These are phyloP conservation scores for Meleagris gallopavo DNA, from an alignment of 2,113 vertebrate genomes.

Conservation along the genomic window DNA sequence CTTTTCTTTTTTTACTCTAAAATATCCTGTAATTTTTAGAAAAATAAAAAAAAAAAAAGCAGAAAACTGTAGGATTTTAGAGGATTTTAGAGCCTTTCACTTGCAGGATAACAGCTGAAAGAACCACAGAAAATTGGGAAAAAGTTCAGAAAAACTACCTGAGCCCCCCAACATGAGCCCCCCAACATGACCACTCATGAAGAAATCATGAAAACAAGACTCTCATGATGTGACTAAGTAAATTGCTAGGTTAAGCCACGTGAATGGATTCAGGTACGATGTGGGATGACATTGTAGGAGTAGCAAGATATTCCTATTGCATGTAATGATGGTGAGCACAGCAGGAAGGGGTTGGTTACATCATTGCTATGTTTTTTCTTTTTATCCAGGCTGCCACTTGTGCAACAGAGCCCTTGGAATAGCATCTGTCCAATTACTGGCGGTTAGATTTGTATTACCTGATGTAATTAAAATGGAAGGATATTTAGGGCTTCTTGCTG, in stretches of 20 bases:
- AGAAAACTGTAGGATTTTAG: background rate
- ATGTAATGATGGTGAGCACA: background rate
- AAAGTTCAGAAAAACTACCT: background rate
- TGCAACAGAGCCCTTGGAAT: background rate
- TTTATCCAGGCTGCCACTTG: background rate
- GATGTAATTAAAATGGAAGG: background rate
- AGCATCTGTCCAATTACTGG: background rate
- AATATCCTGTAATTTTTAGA: slow-evolving; percentile 19
- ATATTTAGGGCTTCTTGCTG: background rate
- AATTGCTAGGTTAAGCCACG: background rate
- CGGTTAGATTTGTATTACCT: background rate
- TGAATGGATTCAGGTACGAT: background rate
- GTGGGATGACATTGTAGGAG: background rate
- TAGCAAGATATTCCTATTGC: background rate
- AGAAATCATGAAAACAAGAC: slow-evolving; percentile 17
- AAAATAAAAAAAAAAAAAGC: background rate
- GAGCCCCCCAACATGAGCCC: background rate
- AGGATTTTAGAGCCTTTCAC: slow-evolving; percentile 28
- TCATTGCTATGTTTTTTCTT: too few relatives aligned
- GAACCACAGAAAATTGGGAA: slow-evolving; percentile 38
- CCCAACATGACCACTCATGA: background rate
- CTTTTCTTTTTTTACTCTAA: slow-evolving; percentile 46
- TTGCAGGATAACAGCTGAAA: slow-evolving; percentile 39
- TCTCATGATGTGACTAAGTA: background rate
- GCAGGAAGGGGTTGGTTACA: background rate